Evolutionary conservation across 2,113 vertebrate species (phyloP).

Genomic region (Hypomesus transpacificus): DNA sequence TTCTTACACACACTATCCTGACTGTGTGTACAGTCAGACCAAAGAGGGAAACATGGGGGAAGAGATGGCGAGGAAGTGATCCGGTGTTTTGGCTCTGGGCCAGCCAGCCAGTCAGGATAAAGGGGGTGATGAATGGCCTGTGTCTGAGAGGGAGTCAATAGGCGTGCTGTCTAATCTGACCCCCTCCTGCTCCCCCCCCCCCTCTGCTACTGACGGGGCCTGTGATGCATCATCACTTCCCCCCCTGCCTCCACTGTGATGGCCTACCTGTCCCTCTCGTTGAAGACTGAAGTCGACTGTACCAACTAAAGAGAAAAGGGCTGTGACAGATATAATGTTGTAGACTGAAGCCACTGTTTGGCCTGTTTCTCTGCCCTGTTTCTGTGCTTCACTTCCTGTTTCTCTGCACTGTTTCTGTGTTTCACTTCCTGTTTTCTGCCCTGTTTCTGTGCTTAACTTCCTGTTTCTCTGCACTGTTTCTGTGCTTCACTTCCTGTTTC

Average conservation of each 20-base stretch:
- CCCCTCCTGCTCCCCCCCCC: neutral
- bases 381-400: no score
- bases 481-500: no score
- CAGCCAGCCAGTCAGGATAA: constrained; percentile 11
- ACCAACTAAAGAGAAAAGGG: no score
- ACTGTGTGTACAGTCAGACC: constrained; percentile 28
- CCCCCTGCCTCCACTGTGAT: neutral
- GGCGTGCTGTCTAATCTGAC: constrained; percentile 31
- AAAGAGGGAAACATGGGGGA: constrained; percentile 1
- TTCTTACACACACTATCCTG: constrained; percentile 5
- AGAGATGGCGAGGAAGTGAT: neutral
- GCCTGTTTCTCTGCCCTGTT: no score
- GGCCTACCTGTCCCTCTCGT: neutral
- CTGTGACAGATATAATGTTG: no score
- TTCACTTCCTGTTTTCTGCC: no score
- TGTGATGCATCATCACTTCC: constrained; percentile 7
- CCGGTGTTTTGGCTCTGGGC: constrained; percentile 17
- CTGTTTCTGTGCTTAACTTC: no score
- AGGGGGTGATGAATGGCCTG: constrained; percentile 40
- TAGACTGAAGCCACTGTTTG: no score
- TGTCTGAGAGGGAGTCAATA: constrained; percentile 32
- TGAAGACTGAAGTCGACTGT: neutral
- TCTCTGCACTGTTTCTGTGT: no score
- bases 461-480: no score
- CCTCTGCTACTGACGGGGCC: neutral